These are phyloP conservation scores for Panthera uncia DNA, from an alignment of 2,113 vertebrate genomes.

Conservation along the genomic window DNA sequence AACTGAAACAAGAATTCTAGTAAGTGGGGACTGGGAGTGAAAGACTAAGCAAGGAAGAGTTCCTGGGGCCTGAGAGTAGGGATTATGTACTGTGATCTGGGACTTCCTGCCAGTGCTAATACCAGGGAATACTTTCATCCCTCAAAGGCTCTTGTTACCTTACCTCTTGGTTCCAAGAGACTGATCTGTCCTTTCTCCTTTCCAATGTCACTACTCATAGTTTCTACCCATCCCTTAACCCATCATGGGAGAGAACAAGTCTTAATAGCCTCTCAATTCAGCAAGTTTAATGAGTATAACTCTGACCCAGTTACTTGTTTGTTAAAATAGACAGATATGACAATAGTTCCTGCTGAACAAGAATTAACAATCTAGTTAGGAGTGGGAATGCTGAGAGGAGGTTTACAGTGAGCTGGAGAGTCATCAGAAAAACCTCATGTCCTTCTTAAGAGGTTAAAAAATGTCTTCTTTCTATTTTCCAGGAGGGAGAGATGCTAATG, in stretches of 20 bases:
- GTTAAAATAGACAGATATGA: neutral
- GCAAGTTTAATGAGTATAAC: neutral
- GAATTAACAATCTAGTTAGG: slow-evolving; percentile 15
- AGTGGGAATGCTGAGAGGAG: neutral
- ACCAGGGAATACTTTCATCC: neutral
- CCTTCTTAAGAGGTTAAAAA: neutral
- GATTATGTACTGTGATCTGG: neutral
- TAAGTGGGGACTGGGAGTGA: neutral
- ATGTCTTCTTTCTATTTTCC: neutral
- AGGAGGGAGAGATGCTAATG: neutral
- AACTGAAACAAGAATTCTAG: neutral
- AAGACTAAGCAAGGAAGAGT: neutral
- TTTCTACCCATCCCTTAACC: neutral
- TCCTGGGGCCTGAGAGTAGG: neutral
- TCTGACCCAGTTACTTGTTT: neutral
- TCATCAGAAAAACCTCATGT: neutral
- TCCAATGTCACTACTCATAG: neutral
- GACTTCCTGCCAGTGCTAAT: neutral
- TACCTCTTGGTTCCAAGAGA: neutral
- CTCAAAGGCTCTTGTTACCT: neutral
- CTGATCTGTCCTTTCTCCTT: neutral
- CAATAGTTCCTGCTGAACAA: neutral
- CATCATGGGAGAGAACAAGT: neutral
- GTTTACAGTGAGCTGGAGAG: neutral
- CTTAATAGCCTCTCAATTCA: neutral